Conservation (phyloP, 2,888 invertebrate species). For the Mesorhabditis belari region DNA sequence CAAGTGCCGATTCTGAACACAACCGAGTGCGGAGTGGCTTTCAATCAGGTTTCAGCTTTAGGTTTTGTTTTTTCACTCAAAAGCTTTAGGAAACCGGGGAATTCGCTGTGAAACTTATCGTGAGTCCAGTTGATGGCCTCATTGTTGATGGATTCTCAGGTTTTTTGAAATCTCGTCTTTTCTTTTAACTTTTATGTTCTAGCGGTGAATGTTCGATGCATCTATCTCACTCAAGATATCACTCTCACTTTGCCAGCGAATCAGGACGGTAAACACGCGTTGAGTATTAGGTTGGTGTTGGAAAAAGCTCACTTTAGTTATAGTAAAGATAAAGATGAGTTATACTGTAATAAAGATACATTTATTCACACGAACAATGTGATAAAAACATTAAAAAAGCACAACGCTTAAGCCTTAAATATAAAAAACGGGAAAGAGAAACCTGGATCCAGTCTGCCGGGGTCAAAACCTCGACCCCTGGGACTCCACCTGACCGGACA, state of each 20-base stretch:
- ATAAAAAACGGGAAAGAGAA: no score
- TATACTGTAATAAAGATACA: not conserved
- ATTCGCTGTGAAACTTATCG: constrained; percentile 33
- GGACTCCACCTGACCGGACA: no score
- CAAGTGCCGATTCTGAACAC: constrained; percentile 30
- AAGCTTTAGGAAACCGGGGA: constrained; percentile 20
- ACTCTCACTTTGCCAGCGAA: constrained; percentile 43
- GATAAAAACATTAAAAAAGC: no score
- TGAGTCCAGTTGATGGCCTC: constrained; percentile 39
- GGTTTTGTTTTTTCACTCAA: constrained; percentile 1
- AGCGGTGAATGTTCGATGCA: constrained; percentile 34
- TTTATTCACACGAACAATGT: not conserved
- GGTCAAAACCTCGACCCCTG: no score
- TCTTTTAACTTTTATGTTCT: no score
- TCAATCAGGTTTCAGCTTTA: constrained; percentile 34
- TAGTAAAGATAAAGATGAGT: not conserved
- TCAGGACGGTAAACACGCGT: constrained; percentile 27
- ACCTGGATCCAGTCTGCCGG: no score
- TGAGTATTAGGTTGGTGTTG: constrained; percentile 14
- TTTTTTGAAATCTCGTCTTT: no score
- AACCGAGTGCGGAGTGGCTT: constrained; percentile 24
- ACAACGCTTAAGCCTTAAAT: no score
- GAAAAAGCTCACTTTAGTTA: not conserved
- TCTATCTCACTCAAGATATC: constrained; percentile 41
- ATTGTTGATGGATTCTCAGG: constrained; percentile 39